Conservation (phyloP, 37 sponge, comb jelly and placozoan species). For the Beroe ovata region DNA sequence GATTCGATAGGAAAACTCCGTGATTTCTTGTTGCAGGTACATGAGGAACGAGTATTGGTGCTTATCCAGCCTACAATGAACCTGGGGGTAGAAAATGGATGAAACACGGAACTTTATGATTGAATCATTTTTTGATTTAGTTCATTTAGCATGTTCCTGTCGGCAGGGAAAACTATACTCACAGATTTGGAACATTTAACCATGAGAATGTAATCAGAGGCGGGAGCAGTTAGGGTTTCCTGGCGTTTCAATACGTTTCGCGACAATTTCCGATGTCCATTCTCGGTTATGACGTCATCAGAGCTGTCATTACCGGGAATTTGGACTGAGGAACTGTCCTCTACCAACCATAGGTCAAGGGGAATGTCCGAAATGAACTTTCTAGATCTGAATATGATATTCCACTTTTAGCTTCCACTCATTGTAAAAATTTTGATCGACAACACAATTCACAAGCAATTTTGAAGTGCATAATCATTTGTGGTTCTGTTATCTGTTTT, state of each 20-base stretch:
- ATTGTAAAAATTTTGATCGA: too few species aligned
- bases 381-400: constrained; percentile 29
- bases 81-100: too few species aligned
- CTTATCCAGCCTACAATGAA: constrained; percentile 20
- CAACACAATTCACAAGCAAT: too few species aligned
- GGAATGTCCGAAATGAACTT: constrained; percentile 47
- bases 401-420: too few species aligned
- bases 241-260: not conserved
- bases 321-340: not conserved
- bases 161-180: not conserved
- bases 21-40: constrained; percentile 3
- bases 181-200: constrained; percentile 24
- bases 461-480: too few species aligned
- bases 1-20: not conserved
- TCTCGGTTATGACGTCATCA: not conserved
- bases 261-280: constrained; percentile 45
- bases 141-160: too few species aligned
- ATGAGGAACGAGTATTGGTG: constrained; percentile 40
- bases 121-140: too few species aligned
- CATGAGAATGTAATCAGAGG: not conserved
- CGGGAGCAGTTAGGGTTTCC: constrained; percentile 13
- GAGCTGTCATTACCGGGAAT: not conserved
- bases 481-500: too few species aligned
- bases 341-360: not conserved
- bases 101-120: too few species aligned